phyloP scores from a whole-genome alignment of 1,140 invertebrate genomes.

The Drosophila orena region DNA sequence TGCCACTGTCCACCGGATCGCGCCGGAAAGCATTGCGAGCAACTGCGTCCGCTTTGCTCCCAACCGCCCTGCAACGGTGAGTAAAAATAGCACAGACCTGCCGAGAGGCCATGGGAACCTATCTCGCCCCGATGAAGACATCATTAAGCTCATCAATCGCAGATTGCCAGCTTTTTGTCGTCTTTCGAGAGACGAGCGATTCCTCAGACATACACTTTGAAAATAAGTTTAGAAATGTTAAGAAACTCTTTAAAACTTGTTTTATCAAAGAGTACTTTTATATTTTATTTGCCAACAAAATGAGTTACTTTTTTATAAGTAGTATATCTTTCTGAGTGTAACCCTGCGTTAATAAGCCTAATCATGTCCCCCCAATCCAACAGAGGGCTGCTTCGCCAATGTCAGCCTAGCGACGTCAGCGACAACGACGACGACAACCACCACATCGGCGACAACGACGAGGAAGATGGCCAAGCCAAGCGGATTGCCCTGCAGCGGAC shows the following conservation, averaged over 20 bases:
- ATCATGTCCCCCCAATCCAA: constrained; percentile 47
- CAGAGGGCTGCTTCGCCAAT: constrained; percentile 83
- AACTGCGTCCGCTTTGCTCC: constrained; percentile 87
- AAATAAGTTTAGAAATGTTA: not conserved
- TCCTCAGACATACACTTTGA: constrained; percentile 1
- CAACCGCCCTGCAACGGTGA: constrained; percentile 87
- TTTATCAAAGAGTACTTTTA: no score
- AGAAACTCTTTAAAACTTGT: not conserved
- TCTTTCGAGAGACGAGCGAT: not conserved
- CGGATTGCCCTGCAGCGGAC: constrained; percentile 89
- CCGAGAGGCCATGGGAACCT: constrained; percentile 32
- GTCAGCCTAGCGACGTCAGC: constrained; percentile 59
- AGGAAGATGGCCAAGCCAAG: constrained; percentile 73
- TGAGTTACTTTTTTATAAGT: no score
- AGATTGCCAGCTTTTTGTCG: constrained; percentile 25
- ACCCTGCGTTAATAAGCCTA: constrained; percentile 43
- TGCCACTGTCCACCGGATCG: constrained; percentile 95
- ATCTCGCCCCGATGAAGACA: constrained; percentile 11
- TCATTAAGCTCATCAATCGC: constrained; percentile 43
- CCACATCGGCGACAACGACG: constrained; percentile 3
- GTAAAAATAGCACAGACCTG: constrained; percentile 28
- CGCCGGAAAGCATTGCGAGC: constrained; percentile 95
- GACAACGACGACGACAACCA: constrained; percentile 21
- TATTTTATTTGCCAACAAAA: no score
- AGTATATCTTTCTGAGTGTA: constrained; percentile 12